Conservation (phyloP, 37 sponge, comb jelly and placozoan genomes). For the Spongilla lacustris region DNA sequence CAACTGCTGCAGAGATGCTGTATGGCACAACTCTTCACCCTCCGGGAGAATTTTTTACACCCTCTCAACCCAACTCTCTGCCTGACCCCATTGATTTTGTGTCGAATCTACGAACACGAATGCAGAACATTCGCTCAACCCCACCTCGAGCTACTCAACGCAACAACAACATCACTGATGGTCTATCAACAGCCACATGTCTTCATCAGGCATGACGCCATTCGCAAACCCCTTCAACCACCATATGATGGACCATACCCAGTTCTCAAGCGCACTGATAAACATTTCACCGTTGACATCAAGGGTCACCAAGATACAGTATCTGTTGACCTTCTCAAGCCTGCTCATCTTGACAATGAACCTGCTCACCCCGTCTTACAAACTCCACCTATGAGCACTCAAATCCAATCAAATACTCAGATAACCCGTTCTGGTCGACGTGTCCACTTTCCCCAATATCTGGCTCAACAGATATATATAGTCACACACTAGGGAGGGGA, state of each 20-base stretch:
- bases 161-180: constrained; percentile 8
- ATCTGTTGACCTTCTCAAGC: constrained; percentile 71
- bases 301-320: constrained; percentile 38
- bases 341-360: too few relatives aligned
- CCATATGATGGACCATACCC: constrained; percentile 71
- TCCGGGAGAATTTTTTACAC: constrained; percentile 69
- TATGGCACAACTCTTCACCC: constrained; percentile 73
- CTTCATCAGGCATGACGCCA: constrained; percentile 63
- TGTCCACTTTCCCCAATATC: background rate
- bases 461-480: background rate
- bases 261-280: constrained; percentile 43
- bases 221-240: constrained; percentile 57
- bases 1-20: constrained; percentile 69
- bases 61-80: constrained; percentile 25
- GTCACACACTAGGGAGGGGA: background rate
- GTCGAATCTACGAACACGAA: constrained; percentile 28
- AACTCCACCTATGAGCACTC: too few relatives aligned
- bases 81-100: constrained; percentile 41
- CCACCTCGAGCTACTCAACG: constrained; percentile 27
- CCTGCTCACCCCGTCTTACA: too few relatives aligned
- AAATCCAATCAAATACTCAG: background rate
- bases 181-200: constrained; percentile 57
- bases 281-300: constrained; percentile 59
- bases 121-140: constrained; percentile 25
- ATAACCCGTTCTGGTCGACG: constrained; percentile 12